Percentiles rank a stretch among this genome's conserved stretches.
Conservation (phyloP, 1,140 invertebrate genomes). For the Aphaenogaster rudis region DNA sequence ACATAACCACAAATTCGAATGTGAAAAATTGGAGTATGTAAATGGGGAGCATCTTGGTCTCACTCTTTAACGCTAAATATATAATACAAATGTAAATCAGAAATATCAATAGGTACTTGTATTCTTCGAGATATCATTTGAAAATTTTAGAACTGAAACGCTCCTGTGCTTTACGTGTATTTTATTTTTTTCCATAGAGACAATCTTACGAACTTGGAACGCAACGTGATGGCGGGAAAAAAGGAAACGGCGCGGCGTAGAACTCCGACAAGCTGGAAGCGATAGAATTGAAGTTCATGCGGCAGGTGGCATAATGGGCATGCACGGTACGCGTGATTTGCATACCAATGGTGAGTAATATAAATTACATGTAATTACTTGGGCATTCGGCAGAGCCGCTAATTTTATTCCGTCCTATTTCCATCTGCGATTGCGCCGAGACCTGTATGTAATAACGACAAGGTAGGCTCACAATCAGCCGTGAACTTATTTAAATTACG, state of each 20-base stretch:
- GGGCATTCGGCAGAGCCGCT: constrained; percentile 80
- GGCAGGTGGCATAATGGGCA: constrained; percentile 70
- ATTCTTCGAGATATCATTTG: neutral
- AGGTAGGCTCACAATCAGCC: neutral
- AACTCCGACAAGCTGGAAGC: neutral
- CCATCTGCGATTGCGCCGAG: constrained; percentile 34
- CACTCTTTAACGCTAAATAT: neutral
- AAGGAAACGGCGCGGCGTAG: neutral
- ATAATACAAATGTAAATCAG: neutral
- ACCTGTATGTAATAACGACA: constrained; percentile 10
- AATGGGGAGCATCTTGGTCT: no score
- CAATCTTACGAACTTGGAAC: neutral
- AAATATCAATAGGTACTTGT: neutral
- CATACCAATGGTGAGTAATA: constrained; percentile 87
- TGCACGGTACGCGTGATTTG: constrained; percentile 82
- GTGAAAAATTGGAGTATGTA: no score
- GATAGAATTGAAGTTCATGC: constrained; percentile 43
- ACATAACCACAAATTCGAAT: no score
- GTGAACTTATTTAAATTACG: constrained; percentile 48
- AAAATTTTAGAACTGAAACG: neutral
- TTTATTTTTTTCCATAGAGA: constrained; percentile 24
- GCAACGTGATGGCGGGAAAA: neutral
- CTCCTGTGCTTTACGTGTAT: neutral
- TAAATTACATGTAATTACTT: constrained; percentile 87
- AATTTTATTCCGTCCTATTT: constrained; percentile 84